Base-by-base conservation (phyloP, 2,888 invertebrate species). In the Thymelicus acteon region DNA sequence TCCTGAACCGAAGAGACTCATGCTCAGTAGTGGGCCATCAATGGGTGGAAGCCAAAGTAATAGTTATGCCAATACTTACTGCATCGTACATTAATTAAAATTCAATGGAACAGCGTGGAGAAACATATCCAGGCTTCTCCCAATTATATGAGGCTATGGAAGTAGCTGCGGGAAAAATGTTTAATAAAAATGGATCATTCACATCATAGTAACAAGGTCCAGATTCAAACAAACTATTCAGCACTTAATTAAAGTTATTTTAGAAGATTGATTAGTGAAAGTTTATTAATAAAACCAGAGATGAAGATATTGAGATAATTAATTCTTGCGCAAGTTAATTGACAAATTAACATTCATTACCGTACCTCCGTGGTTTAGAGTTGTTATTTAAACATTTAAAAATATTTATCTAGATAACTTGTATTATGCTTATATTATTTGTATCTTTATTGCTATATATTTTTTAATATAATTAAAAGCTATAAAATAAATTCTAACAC, bases 341-440 rank as follows among this genome's bases (percentile, higher is more conserved):
- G 90, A 91, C 91, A 91, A 89, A 91, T 90, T 90, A 91, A 88
- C 89, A 89, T 89, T 91, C 92, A 92, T 92, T 92, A 91, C 90
- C 90, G 90, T 92, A 92, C 85, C 31, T 31, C 31, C 31, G 92
- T 90, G 19, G 57, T 57, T 57, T 13, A 31, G 13, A 37, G 60
- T 40, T 60, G 40, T 39, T 40, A 40, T 60, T 60, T 39, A 60
- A 60, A 10, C 12, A 40, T 40, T 39, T 44, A 7, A 57, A 10
- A 12, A 8, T 52, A 60, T 37, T 60, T 40, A 15, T n/a, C n/a
- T 60, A 6, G 19, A 0, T 52, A 7, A 10, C 52, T 7, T 52
- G 3, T 31, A 5, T 19, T 19, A 19, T 19, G 19, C 19, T 19
- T 19, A 19, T 19, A 19, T 19, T 19, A 19, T 19, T 1, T 19